Base-by-base conservation (phyloP, 2,797 vertebrate species). In the Lepidocolaptes lacrymiger region DNA sequence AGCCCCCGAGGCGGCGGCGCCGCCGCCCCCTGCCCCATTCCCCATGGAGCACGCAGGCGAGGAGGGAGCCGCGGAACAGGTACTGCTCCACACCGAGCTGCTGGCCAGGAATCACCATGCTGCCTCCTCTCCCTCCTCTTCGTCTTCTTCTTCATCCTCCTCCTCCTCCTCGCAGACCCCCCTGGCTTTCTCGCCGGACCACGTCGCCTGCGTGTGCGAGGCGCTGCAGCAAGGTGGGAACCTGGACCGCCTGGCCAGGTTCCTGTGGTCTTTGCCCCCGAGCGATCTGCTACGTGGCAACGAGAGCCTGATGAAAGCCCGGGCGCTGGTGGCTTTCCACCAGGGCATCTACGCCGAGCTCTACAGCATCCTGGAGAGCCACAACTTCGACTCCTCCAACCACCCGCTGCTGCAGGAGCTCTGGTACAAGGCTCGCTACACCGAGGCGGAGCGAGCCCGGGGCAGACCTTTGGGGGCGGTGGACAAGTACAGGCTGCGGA, bases 381-480 rank as follows among this genome's bases (percentile, higher is more conserved):
- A 99, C 98, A 99, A 99, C 97, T 99, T 99, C 98, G 99, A 98
- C 86, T 98, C 99, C 81, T 98, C 98, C 96, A 99, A 98, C 98
- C 99, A 99, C 98, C 98, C 99, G 89, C 98, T 99, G 69, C 98
- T 99, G 94, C 99, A 99, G 98, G 99, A 99, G 95, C 98, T 99
- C 71, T 99, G 99, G 99, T 99, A 99, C 98, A 99, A 99, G 96
- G 99, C 99, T 96, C 99, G 99, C 69, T 99, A 99, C 97, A 98
- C 98, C 95, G 99, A 99, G 98, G 99, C 99, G 94, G 99, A 99
- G 98, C 98, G 99, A 97, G 99, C 99, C 97, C 98, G 99, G 94
- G 99, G 99, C 85, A 99, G 99, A 98, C 98, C 99, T 80, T 97
- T 99, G 97, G 99, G 99, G 94, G 99, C 99, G 43, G 99, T 99